These are phyloP conservation scores for Formica selysi DNA, from an alignment of 1,140 invertebrate species.

Conservation along the genomic window DNA sequence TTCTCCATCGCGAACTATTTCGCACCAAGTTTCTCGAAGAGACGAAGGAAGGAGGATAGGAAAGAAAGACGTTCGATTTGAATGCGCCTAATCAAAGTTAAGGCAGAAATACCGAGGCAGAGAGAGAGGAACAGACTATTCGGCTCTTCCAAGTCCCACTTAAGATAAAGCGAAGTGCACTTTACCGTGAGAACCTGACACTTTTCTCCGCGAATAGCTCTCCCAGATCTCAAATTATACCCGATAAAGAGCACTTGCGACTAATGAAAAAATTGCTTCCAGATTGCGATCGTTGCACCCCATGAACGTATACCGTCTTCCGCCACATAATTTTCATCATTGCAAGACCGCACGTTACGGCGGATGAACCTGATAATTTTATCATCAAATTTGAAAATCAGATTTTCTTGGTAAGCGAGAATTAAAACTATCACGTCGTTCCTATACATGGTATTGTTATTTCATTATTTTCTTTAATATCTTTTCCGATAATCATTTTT, in stretches of 20 bases:
- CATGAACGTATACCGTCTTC: slow-evolving; percentile 15
- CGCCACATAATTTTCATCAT: slow-evolving; percentile 17
- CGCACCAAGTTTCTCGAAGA: background rate
- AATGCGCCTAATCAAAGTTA: slow-evolving; percentile 56
- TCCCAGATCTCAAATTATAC: slow-evolving; percentile 46
- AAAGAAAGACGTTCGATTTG: slow-evolving; percentile 35
- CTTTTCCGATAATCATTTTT: background rate
- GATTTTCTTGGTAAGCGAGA: background rate
- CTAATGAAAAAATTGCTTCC: slow-evolving; percentile 58
- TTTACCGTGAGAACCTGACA: slow-evolving; percentile 47
- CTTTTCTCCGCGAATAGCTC: slow-evolving; percentile 32
- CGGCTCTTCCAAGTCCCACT: background rate
- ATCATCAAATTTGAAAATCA: slow-evolving; percentile 27
- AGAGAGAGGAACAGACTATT: slow-evolving; percentile 8
- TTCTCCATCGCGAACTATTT: background rate
- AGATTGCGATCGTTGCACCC: slow-evolving; percentile 34
- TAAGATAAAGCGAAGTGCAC: slow-evolving; percentile 53
- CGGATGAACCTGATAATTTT: background rate
- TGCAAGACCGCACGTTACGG: background rate
- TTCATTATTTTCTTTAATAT: background rate
- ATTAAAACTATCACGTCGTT: slow-evolving; percentile 8
- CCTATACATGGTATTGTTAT: background rate
- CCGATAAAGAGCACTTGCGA: slow-evolving; percentile 51
- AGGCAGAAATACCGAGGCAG: slow-evolving; percentile 15
- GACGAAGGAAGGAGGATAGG: background rate